These are phyloP conservation scores for Thamnophis elegans DNA, from an alignment of 2,797 vertebrate species.

Conservation along the genomic window DNA sequence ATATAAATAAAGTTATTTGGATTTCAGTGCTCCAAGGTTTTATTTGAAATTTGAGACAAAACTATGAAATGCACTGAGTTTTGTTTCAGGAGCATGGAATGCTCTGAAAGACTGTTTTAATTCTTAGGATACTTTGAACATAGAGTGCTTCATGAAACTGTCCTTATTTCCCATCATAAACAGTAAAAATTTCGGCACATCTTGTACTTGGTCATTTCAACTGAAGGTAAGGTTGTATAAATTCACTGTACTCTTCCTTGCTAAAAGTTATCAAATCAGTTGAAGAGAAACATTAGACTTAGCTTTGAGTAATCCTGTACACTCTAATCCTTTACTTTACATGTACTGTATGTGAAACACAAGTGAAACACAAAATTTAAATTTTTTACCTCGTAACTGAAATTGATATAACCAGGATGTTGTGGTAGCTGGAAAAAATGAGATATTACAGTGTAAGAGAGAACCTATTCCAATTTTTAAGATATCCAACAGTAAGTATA, in stretches of 20 bases:
- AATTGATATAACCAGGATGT: constrained; percentile 60
- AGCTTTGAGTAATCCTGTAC: neutral
- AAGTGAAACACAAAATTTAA: constrained; percentile 16
- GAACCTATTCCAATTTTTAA: constrained; percentile 4
- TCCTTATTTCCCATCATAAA: neutral
- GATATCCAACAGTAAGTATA: neutral
- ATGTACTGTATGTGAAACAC: neutral
- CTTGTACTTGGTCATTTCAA: neutral
- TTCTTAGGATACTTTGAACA: neutral
- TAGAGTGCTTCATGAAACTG: neutral
- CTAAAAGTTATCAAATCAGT: neutral
- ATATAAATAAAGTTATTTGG: neutral
- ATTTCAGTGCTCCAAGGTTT: neutral
- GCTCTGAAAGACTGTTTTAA: neutral
- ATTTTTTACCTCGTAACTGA: constrained; percentile 60
- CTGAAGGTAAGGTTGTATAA: neutral
- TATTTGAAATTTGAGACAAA: neutral
- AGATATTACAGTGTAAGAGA: constrained; percentile 3
- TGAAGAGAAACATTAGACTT: neutral
- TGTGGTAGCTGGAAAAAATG: constrained; percentile 46
- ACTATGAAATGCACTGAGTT: neutral
- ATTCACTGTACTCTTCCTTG: neutral
- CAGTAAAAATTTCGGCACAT: neutral
- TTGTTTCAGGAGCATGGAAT: neutral
- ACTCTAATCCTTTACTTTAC: neutral